Evolutionary conservation across 2,797 vertebrate genomes (phyloP).

Genomic region (Mallotus villosus): DNA sequence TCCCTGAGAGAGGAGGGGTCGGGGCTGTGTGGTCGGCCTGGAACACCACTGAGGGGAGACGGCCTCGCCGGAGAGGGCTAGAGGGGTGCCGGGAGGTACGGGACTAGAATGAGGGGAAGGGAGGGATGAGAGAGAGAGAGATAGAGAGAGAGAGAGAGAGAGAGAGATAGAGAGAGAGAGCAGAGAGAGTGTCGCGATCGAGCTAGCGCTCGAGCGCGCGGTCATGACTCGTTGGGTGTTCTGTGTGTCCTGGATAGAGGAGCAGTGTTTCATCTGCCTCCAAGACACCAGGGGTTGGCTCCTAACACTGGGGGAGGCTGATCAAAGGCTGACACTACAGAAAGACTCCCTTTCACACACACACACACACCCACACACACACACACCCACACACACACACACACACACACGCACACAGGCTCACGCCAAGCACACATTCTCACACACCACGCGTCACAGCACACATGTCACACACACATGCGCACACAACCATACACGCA

Average conservation of each 20-base stretch:
- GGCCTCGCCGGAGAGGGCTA: slow-evolving; percentile 28
- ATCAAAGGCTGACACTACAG: slow-evolving; percentile 45
- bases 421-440: background rate
- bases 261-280: slow-evolving; percentile 76
- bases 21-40: slow-evolving; percentile 52
- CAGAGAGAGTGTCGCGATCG: slow-evolving; percentile 59
- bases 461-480: slow-evolving; percentile 29
- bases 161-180: slow-evolving; percentile 31
- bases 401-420: slow-evolving; percentile 28
- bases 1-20: background rate
- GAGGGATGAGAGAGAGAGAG: background rate
- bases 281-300: slow-evolving; percentile 69
- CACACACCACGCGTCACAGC: slow-evolving; percentile 20
- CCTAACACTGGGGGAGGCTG: slow-evolving; percentile 26
- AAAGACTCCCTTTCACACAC: slow-evolving; percentile 18
- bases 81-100: background rate
- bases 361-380: slow-evolving; percentile 23
- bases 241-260: slow-evolving; percentile 70
- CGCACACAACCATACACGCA: slow-evolving; percentile 28
- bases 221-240: too few relatives aligned
- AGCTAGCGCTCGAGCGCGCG: too few relatives aligned
- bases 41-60: slow-evolving; percentile 60
- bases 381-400: slow-evolving; percentile 25
- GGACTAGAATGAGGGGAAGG: slow-evolving; percentile 4
- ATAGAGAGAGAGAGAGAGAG: slow-evolving; percentile 13